These are phyloP conservation scores for Megamerina dolium DNA, from an alignment of 2,888 invertebrate species.

Conservation along the genomic window DNA sequence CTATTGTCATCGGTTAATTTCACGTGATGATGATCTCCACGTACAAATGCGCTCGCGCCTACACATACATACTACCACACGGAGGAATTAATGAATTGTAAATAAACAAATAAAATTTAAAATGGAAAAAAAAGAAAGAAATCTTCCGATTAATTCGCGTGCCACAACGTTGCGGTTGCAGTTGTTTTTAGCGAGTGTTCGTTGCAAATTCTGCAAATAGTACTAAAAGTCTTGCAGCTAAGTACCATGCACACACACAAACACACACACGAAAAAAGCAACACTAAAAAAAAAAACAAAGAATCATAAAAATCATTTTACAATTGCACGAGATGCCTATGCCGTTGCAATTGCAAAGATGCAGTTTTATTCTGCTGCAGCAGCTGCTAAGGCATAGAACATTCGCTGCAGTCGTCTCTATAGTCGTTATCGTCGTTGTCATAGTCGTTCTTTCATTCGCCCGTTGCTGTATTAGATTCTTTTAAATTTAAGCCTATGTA, in stretches of 20 bases:
- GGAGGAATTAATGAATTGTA: no score
- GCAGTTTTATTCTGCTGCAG: conserved; percentile 11
- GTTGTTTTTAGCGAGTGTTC: conserved; percentile 48
- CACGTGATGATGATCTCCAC: no score
- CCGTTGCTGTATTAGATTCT: conserved; percentile 12
- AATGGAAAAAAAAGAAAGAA: conserved; percentile 3
- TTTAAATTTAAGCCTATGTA: no score
- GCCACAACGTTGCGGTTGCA: conserved; percentile 48
- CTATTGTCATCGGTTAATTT: no score
- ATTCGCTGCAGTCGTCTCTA: neutral
- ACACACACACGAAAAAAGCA: neutral
- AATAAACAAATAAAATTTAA: no score
- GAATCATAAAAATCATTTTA: neutral
- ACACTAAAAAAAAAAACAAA: neutral
- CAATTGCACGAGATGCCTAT: conserved; percentile 5
- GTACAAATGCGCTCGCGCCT: no score
- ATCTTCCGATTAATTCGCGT: conserved; percentile 42
- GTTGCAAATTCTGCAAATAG: conserved; percentile 46
- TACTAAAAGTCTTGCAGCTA: conserved; percentile 39
- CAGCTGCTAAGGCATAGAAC: no score
- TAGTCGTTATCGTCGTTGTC: neutral
- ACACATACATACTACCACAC: no score
- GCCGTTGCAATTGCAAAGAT: no score
- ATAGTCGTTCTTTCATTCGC: neutral
- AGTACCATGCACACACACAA: conserved; percentile 1